Conservation (phyloP, 2,797 vertebrate species). For the Tapirus indicus region DNA sequence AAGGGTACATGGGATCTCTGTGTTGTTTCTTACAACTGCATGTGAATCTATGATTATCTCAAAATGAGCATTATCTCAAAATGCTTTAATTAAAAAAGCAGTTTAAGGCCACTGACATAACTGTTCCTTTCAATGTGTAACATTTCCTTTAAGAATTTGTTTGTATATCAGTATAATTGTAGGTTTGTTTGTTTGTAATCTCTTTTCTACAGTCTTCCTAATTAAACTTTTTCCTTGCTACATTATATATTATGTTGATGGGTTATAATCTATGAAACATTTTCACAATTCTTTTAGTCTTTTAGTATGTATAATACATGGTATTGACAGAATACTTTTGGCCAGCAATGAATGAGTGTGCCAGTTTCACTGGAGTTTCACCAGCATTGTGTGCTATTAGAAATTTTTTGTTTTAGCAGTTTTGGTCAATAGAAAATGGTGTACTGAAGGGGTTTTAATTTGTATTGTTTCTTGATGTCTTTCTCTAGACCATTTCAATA, state of each 20-base stretch:
- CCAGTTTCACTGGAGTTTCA: background rate
- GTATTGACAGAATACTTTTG: background rate
- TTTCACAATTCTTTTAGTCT: background rate
- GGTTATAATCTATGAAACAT: background rate
- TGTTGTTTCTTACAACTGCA: background rate
- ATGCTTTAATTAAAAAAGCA: slow-evolving; percentile 3
- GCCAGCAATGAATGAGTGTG: background rate
- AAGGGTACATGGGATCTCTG: background rate
- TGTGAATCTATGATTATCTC: background rate
- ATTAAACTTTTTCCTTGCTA: background rate
- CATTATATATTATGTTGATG: background rate
- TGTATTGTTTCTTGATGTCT: background rate
- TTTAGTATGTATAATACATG: background rate
- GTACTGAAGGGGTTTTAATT: background rate
- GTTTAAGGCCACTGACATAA: background rate
- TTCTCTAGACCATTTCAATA: slow-evolving; percentile 31
- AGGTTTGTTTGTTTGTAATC: background rate
- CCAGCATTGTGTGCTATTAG: background rate
- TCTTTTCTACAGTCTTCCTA: background rate
- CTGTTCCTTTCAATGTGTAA: background rate
- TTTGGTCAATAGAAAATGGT: slow-evolving; percentile 17
- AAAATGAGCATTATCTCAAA: background rate
- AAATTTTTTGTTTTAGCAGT: background rate
- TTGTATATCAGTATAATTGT: background rate
- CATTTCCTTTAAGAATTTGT: background rate